Percentiles rank a stretch among this genome's conserved stretches.
phyloP scores from a whole-genome alignment of 2,113 vertebrate species.

The Rhinichthys klamathensis region DNA sequence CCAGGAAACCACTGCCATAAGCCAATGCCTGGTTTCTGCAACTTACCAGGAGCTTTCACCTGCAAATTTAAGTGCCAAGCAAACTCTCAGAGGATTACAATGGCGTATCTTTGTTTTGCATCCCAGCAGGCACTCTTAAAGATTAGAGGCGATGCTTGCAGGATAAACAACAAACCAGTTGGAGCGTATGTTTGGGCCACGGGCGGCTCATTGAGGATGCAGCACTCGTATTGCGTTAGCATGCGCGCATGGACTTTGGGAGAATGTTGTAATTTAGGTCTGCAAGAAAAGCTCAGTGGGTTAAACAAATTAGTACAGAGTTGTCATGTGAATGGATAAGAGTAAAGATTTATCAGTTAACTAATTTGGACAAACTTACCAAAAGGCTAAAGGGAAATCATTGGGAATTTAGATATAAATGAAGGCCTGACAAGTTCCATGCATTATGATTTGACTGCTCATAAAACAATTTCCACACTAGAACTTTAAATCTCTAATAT shows the following conservation, averaged over 20 bases:
- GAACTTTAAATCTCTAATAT: not conserved
- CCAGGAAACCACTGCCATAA: not conserved
- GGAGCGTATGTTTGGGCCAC: not conserved
- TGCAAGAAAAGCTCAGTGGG: not conserved
- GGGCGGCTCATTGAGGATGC: not conserved
- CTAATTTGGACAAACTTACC: not conserved
- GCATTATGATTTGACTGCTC: not conserved
- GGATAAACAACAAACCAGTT: not conserved
- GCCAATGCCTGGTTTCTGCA: not conserved
- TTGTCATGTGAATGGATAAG: not conserved
- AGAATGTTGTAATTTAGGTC: not conserved
- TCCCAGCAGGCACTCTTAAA: slow-evolving; percentile 13
- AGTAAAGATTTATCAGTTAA: not conserved
- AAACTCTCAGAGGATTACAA: slow-evolving; percentile 9
- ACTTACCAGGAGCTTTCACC: slow-evolving; percentile 3
- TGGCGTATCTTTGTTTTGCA: slow-evolving; percentile 19
- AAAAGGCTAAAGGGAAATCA: not conserved
- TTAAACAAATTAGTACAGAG: not conserved
- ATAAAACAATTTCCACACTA: not conserved
- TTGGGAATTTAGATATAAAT: not conserved
- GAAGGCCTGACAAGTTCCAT: not conserved
- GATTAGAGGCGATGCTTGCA: slow-evolving; percentile 21
- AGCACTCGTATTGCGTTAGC: not conserved
- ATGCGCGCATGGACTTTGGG: not conserved
- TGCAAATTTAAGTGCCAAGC: slow-evolving; percentile 14